phyloP scores from a whole-genome alignment of 1,140 invertebrate genomes.

The Drosophila kurseongensis region DNA sequence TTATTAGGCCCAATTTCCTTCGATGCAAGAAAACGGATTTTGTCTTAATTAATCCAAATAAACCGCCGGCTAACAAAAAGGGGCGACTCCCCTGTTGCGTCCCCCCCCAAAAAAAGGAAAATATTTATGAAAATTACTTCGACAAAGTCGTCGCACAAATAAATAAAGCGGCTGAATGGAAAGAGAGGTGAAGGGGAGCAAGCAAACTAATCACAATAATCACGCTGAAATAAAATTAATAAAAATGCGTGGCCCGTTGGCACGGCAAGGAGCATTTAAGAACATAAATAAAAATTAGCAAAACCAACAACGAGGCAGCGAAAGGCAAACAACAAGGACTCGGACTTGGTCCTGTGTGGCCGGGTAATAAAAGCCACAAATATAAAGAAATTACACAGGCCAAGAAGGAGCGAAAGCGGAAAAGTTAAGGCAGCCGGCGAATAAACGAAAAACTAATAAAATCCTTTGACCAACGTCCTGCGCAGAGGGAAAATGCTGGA shows the following conservation, averaged over 20 bases:
- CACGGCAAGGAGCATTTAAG: conserved; percentile 78
- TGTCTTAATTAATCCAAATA: conserved; percentile 65
- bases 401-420: conserved; percentile 53
- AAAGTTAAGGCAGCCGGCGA: conserved; percentile 76
- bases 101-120: conserved; percentile 23
- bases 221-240: conserved; percentile 83
- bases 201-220: conserved; percentile 81
- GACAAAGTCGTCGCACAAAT: conserved; percentile 68
- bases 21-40: conserved; percentile 42
- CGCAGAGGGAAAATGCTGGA: conserved; percentile 24
- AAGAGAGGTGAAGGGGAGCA: neutral
- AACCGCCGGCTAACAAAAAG: conserved; percentile 41
- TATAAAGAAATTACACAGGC: conserved; percentile 78
- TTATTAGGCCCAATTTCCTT: conserved; percentile 21
- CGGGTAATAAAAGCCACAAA: conserved; percentile 78
- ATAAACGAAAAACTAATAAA: conserved; percentile 83
- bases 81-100: conserved; percentile 7
- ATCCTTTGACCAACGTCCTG: conserved; percentile 67
- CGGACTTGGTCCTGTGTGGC: conserved; percentile 18
- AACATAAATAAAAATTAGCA: conserved; percentile 84
- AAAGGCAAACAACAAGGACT: conserved; percentile 55
- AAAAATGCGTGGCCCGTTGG: conserved; percentile 78
- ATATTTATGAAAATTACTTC: conserved; percentile 81
- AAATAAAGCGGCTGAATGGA: conserved; percentile 53
- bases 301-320: conserved; percentile 68